Evolutionary conservation across 1,140 invertebrate species (phyloP), one percentile per base, ranked within the genome.

Genomic region (Drosophila mauritiana): DNA sequence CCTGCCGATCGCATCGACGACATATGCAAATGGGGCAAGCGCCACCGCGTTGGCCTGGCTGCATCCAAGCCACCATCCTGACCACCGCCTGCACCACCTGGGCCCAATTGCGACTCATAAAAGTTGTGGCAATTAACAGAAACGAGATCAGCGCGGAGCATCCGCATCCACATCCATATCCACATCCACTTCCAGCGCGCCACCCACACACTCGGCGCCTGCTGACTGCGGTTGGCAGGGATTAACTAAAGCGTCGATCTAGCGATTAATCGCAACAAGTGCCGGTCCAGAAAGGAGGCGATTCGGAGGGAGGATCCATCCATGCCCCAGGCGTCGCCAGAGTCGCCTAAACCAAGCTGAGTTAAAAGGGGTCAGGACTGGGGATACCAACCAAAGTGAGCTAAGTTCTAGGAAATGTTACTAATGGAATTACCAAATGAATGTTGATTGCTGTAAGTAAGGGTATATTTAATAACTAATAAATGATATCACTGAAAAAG

Each of bases 221-320:
- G 64, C 49, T 69, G 40, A 55, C 67, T 70, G 67, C 64, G 65
- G 55, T 62, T 53, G 70, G 58, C 49, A 51, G 70, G 61, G 83
- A 84, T 84, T 90, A 89, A 89, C 84, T 89, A 75, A 89, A 89
- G 73, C 84, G 85, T 89, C 59, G 84, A 89, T 89, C 85, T 78
- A 17, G 77, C 80, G 85, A 89, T 89, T 89, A 89, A 89, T 89
- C 85, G 84, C 77, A 58, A 80, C 84, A 89, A 88, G 84, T 88
- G 74, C 53, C 36, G 37, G 56, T 6, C 25, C 8, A 31, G 17
- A 34, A 48, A 3, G 46, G 22, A 10, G 31, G 48, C n/a, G 27
- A 2, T 25, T 11, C 15, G 8, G 5, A 39, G 15, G 20, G 34
- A 22, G 31, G n/a, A 49, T 36, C 55, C 57, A 45, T 39, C 31